Evolutionary conservation across 2,113 vertebrate species (phyloP).

Genomic region (Megatriorchis doriae): DNA sequence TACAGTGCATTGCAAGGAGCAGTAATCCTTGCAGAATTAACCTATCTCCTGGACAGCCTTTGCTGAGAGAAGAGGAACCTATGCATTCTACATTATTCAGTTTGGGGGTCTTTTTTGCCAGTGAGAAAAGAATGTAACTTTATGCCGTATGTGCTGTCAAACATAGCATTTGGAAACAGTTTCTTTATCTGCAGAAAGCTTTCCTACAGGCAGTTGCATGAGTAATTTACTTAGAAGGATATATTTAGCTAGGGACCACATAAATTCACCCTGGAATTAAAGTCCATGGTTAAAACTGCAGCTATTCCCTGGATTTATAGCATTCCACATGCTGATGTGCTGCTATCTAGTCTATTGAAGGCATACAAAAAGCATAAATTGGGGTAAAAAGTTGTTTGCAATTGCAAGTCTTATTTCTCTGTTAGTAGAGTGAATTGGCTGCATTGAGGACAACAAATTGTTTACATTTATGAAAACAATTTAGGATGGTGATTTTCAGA

Average conservation of each 20-base stretch:
- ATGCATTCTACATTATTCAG: background rate
- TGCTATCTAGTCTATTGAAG: background rate
- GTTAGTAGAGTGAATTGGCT: background rate
- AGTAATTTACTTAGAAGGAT: conserved; percentile 71
- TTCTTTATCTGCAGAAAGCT: conserved; percentile 53
- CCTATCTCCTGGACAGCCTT: background rate
- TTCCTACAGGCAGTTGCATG: conserved; percentile 52
- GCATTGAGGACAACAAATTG: background rate
- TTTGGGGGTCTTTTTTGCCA: conserved; percentile 12
- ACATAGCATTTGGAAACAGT: conserved; percentile 25
- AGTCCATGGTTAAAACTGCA: conserved; percentile 53
- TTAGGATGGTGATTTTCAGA: background rate
- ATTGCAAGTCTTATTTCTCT: conserved; percentile 6
- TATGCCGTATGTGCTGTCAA: conserved; percentile 42
- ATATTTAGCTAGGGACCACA: conserved; percentile 64
- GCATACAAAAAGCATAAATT: background rate
- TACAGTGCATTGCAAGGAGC: background rate
- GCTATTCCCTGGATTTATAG: conserved; percentile 20
- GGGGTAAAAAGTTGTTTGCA: conserved; percentile 34
- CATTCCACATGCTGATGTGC: background rate
- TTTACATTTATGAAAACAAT: background rate
- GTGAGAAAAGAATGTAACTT: conserved; percentile 56
- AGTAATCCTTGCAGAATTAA: background rate
- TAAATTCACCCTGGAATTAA: conserved; percentile 66
- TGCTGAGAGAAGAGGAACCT: background rate